Evolutionary conservation across 2,797 vertebrate genomes (phyloP).

Genomic region (Chelon auratus): DNA sequence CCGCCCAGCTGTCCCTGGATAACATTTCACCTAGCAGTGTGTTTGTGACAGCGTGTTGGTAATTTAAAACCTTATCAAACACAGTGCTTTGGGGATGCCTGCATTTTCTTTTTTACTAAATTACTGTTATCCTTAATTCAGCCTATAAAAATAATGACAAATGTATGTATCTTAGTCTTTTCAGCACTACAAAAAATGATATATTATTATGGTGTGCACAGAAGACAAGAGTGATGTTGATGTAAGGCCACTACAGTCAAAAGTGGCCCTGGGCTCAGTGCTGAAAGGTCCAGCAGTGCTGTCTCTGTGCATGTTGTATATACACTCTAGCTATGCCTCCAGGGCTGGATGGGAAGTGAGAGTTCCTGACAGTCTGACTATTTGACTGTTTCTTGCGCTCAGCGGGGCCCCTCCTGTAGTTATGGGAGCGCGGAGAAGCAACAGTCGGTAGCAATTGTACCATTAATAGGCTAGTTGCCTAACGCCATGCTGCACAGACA

Average conservation of each 20-base stretch:
- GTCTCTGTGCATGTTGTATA: constrained; percentile 56
- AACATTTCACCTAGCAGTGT: constrained; percentile 60
- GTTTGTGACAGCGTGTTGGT: constrained; percentile 56
- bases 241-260: constrained; percentile 45
- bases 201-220: constrained; percentile 17
- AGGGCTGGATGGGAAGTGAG: constrained; percentile 56
- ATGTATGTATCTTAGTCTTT: neutral
- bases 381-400: constrained; percentile 50
- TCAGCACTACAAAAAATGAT: constrained; percentile 8
- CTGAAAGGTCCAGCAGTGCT: constrained; percentile 45
- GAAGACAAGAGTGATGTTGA: constrained; percentile 19
- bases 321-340: constrained; percentile 49
- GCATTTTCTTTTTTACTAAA: constrained; percentile 30
- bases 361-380: constrained; percentile 49
- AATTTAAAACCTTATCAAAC: constrained; percentile 54
- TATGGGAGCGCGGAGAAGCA: constrained; percentile 18
- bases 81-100: constrained; percentile 18
- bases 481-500: neutral
- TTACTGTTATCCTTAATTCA: neutral
- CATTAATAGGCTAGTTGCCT: neutral
- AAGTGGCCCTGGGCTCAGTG: constrained; percentile 23
- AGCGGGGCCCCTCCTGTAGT: constrained; percentile 8
- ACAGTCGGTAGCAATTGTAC: constrained; percentile 2
- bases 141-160: neutral
- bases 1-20: constrained; percentile 61